Percentiles rank a stretch among this genome's conserved stretches.
Conservation (phyloP, 2,113 vertebrate genomes). For the Puntigrus tetrazona region DNA sequence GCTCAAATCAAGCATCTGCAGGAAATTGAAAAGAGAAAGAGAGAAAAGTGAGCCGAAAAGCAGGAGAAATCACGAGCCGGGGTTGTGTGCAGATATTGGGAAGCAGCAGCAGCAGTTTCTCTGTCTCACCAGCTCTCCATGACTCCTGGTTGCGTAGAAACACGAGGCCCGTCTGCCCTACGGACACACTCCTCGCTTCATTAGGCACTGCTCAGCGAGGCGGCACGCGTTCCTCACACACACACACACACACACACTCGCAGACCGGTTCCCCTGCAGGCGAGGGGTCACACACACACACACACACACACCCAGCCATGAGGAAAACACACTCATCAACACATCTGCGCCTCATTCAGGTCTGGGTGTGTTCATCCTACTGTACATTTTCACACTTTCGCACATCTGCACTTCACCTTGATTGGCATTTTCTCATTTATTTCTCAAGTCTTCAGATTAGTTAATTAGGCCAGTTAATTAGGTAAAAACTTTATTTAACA, state of each 20-base stretch:
- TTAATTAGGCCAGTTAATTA: no score
- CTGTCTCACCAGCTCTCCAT: conserved; percentile 30
- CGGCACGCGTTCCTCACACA: conserved; percentile 70
- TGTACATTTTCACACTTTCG: background rate
- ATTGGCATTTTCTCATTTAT: background rate
- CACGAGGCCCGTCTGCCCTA: conserved; percentile 73
- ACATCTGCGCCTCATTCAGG: background rate
- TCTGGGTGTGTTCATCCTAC: background rate
- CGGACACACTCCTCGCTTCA: conserved; percentile 76
- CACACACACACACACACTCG: conserved; percentile 56
- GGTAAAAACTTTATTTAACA: no score
- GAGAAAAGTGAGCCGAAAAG: background rate
- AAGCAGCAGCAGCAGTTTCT: conserved; percentile 62
- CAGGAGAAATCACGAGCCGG: background rate
- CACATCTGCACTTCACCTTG: background rate
- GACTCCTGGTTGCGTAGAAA: conserved; percentile 51
- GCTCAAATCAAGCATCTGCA: background rate
- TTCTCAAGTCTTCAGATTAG: background rate
- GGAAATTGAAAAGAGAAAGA: background rate
- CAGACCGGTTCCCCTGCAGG: conserved; percentile 64
- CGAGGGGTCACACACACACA: conserved; percentile 64
- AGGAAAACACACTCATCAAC: background rate
- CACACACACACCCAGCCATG: background rate
- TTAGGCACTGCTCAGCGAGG: conserved; percentile 73
- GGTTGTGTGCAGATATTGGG: conserved; percentile 13